A percentile compares a stretch with the other conserved stretches of the same genome.
Conservation (phyloP, 1,140 invertebrate species). For the Hylyphantes graminicola region DNA sequence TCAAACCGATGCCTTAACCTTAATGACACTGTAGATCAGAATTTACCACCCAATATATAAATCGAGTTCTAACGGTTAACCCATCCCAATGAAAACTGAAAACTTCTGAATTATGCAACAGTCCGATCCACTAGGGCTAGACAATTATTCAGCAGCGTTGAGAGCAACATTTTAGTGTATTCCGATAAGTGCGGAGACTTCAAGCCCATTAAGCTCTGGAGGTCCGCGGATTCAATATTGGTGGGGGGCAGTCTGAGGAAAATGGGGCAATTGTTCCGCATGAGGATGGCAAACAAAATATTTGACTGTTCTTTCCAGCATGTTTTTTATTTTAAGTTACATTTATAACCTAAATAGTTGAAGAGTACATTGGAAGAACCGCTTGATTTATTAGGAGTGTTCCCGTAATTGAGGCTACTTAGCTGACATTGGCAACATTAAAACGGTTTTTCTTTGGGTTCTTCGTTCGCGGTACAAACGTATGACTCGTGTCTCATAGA, state of each 20-base stretch:
- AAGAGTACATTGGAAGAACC: no score
- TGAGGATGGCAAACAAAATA: no score
- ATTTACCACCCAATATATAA: constrained; percentile 3
- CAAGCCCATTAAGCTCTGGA: background rate
- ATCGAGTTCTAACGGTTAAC: constrained; percentile 23
- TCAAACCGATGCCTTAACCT: no score
- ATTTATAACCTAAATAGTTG: no score
- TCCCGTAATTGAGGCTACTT: no score
- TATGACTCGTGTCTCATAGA: no score
- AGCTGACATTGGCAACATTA: no score
- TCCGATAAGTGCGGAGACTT: constrained; percentile 6
- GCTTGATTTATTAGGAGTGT: no score
- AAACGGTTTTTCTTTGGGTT: no score
- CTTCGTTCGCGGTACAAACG: no score
- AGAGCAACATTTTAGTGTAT: background rate
- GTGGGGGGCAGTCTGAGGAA: background rate
- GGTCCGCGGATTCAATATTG: background rate
- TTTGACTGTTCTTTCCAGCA: no score
- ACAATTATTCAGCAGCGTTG: constrained; percentile 5
- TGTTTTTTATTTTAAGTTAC: no score
- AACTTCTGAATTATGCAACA: constrained; percentile 6
- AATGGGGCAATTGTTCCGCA: background rate
- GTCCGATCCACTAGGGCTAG: background rate
- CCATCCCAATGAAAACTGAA: constrained; percentile 9
- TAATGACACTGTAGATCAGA: background rate